phyloP scores from a whole-genome alignment of 2,888 invertebrate species.

The Lasioglossum figueresi region DNA sequence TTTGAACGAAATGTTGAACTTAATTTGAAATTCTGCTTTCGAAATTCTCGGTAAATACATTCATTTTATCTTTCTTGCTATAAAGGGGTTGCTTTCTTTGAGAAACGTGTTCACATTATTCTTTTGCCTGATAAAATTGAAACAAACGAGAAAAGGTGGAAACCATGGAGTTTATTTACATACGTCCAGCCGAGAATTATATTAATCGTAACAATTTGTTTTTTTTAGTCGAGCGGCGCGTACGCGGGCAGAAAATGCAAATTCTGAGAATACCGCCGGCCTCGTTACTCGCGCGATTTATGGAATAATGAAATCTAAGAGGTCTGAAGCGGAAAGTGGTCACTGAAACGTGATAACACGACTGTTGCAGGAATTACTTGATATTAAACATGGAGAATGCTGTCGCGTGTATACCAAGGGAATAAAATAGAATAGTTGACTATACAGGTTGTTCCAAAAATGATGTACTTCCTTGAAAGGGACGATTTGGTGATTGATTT shows the following conservation, averaged over 20 bases:
- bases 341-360: slow-evolving; percentile 7
- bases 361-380: not conserved
- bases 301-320: not conserved
- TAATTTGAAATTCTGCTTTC: not conserved
- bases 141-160: not conserved
- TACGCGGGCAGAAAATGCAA: not conserved
- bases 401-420: not conserved
- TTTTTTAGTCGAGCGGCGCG: not conserved
- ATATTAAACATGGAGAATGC: not conserved
- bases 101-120: not conserved
- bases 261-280: not conserved
- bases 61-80: not conserved
- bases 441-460: no score
- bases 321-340: not conserved
- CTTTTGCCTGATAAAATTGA: not conserved
- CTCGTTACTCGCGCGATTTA: not conserved
- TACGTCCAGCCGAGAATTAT: not conserved
- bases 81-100: not conserved
- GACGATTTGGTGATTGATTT: no score
- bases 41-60: not conserved
- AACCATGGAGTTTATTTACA: not conserved
- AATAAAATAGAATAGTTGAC: not conserved
- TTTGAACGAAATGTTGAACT: not conserved
- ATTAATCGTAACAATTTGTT: not conserved
- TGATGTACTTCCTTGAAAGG: no score